Conservation (phyloP, 2,113 vertebrate genomes). For the Clarias batrachus region DNA sequence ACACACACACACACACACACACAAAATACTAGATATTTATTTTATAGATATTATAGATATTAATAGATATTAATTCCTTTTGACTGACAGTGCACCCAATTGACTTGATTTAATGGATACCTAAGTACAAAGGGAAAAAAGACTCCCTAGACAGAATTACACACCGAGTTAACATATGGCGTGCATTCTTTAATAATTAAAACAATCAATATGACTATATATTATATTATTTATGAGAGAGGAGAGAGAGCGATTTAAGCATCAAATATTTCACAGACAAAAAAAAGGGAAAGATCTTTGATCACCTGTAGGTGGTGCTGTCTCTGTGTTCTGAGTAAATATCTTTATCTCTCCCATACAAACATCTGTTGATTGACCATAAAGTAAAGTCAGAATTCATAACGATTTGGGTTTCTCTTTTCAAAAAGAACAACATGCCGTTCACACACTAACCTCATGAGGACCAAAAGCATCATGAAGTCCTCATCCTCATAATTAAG, state of each 20-base stretch:
- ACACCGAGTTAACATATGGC: neutral
- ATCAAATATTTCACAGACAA: neutral
- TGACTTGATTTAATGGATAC: neutral
- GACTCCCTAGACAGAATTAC: neutral
- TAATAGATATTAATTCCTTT: too few species aligned
- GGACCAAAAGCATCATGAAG: neutral
- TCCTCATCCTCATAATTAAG: neutral
- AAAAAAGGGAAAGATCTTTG: neutral
- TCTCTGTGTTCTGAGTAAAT: conserved; percentile 28
- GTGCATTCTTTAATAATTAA: neutral
- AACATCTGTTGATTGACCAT: conserved; percentile 8
- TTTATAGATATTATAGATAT: too few species aligned
- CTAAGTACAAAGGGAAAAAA: neutral
- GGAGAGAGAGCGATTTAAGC: too few species aligned
- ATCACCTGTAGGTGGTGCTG: conserved; percentile 31
- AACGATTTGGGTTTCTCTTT: neutral
- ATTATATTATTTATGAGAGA: too few species aligned
- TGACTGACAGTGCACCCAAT: neutral
- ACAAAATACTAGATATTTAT: neutral
- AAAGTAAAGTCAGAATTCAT: neutral
- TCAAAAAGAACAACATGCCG: neutral
- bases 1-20: too few species aligned
- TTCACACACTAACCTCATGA: neutral
- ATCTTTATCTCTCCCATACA: neutral
- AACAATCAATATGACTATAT: neutral